Conservation (phyloP, 2,888 invertebrate species). For the Pseudococcus longispinus region DNA sequence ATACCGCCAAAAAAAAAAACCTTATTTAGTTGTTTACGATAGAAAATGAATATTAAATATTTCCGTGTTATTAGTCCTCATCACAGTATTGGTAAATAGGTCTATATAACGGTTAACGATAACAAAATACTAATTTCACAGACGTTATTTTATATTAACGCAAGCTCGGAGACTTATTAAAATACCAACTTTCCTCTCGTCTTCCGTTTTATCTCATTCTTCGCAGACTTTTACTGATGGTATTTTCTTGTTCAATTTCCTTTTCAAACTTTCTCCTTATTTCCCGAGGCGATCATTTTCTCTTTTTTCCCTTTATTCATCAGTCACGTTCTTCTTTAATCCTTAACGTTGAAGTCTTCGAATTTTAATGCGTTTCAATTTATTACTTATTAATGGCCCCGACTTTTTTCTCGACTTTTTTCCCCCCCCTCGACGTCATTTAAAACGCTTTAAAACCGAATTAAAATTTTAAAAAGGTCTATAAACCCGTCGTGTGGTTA, state of each 20-base stretch:
- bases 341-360: constrained; percentile 47
- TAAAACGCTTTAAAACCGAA: constrained; percentile 12
- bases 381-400: constrained; percentile 48
- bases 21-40: constrained; percentile 22
- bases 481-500: background rate
- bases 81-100: constrained; percentile 21
- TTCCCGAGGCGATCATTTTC: constrained; percentile 54
- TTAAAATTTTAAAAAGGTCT: constrained; percentile 29
- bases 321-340: constrained; percentile 51
- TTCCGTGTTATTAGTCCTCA: constrained; percentile 40
- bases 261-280: constrained; percentile 47
- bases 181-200: constrained; percentile 53
- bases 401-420: background rate
- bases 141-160: constrained; percentile 51
- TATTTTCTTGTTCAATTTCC: constrained; percentile 55
- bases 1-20: background rate
- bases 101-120: constrained; percentile 33
- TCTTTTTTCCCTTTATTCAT: constrained; percentile 43
- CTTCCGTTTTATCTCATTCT: constrained; percentile 50
- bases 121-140: constrained; percentile 54
- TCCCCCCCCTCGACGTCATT: background rate
- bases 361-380: constrained; percentile 46
- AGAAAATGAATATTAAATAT: constrained; percentile 51
- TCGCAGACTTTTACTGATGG: constrained; percentile 54
- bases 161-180: constrained; percentile 53